phyloP scores from a whole-genome alignment of 2,888 invertebrate genomes.

The Prenolepis imparis region DNA sequence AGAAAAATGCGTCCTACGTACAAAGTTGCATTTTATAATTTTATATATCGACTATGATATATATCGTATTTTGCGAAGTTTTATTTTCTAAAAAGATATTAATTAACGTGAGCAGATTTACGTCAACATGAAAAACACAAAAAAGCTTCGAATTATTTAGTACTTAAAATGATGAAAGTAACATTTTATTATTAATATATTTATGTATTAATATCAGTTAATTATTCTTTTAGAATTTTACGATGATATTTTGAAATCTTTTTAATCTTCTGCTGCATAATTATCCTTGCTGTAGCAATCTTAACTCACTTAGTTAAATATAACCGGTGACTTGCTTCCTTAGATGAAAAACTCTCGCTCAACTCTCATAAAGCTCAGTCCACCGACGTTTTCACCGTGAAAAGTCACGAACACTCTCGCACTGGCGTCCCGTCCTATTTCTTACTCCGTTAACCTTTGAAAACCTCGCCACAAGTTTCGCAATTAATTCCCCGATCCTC shows the following conservation, averaged over 20 bases:
- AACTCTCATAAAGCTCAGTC: slow-evolving; percentile 30
- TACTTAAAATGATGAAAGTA: not conserved
- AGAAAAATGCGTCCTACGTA: slow-evolving; percentile 15
- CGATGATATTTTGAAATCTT: not conserved
- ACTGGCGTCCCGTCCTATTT: slow-evolving; percentile 1
- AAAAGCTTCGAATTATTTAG: not conserved
- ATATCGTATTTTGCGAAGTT: slow-evolving; percentile 8
- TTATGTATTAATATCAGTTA: not conserved
- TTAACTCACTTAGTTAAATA: slow-evolving; percentile 24
- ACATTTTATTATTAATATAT: not conserved
- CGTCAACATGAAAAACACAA: not conserved
- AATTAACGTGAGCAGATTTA: not conserved
- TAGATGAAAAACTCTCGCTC: slow-evolving; percentile 17
- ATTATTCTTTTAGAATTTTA: slow-evolving; percentile 3
- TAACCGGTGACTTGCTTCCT: not conserved
- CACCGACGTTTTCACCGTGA: slow-evolving; percentile 22
- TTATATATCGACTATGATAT: not conserved
- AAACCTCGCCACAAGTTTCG: slow-evolving; percentile 39
- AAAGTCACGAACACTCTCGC: slow-evolving; percentile 37
- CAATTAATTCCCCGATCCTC: slow-evolving; percentile 59
- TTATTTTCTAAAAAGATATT: not conserved
- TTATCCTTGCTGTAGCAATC: not conserved
- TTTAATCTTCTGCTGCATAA: slow-evolving; percentile 12
- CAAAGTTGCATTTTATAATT: not conserved
- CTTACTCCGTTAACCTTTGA: slow-evolving; percentile 48